phyloP scores from a whole-genome alignment of 2,113 vertebrate species.

The Brachypteracias leptosomus region DNA sequence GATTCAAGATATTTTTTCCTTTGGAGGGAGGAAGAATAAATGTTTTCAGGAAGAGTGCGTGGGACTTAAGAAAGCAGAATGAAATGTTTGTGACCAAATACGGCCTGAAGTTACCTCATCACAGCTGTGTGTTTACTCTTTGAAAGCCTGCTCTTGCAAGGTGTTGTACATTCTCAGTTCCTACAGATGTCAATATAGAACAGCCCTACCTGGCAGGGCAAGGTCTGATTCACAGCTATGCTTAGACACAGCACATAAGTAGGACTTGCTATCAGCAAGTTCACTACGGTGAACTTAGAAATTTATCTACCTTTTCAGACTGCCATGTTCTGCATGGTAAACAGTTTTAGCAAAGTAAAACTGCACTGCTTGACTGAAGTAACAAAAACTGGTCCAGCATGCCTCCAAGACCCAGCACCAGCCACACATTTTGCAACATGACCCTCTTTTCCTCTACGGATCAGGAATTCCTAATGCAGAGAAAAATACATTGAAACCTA shows the following conservation, averaged over 20 bases:
- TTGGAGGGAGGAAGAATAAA: constrained; percentile 30
- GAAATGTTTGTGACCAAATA: constrained; percentile 52
- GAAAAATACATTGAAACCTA: not conserved
- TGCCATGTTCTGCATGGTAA: fast-evolving
- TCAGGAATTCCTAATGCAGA: not conserved
- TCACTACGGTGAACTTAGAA: not conserved
- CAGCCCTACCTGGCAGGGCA: not conserved
- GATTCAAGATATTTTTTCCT: constrained; percentile 40
- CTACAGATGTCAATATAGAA: not conserved
- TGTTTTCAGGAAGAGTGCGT: constrained; percentile 38
- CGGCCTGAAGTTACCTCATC: not conserved
- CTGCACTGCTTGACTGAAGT: not conserved
- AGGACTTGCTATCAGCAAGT: not conserved
- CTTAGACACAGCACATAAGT: fast-evolving
- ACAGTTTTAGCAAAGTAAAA: not conserved
- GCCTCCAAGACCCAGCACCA: not conserved
- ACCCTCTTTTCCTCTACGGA: not conserved
- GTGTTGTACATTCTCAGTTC: not conserved
- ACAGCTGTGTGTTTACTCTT: not conserved
- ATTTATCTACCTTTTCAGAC: not conserved
- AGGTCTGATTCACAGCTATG: not conserved
- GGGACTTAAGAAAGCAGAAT: constrained; percentile 51
- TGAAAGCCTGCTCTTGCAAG: not conserved
- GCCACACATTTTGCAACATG: not conserved
- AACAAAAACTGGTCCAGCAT: not conserved